phyloP scores from a whole-genome alignment of 2,888 invertebrate species.

The Arrhopalites spinosus region DNA sequence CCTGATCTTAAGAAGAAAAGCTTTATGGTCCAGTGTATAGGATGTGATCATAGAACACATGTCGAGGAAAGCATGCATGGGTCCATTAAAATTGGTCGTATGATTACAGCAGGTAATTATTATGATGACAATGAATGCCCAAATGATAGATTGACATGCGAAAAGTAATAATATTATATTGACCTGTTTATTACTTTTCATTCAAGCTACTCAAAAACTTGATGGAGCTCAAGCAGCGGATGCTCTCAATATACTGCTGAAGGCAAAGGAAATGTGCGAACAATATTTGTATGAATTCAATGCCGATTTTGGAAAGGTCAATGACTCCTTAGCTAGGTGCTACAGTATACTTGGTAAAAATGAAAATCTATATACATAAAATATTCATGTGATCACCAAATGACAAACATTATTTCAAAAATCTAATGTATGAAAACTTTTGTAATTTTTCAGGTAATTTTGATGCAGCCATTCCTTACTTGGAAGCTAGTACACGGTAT shows the following conservation, averaged over 20 bases:
- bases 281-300: conserved; percentile 64
- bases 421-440: conserved; percentile 2
- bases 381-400: not conserved
- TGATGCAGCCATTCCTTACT: conserved; percentile 59
- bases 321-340: conserved; percentile 64
- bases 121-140: not conserved
- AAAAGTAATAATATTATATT: not conserved
- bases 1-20: conserved; percentile 27
- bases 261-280: conserved; percentile 61
- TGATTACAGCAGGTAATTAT: conserved; percentile 46
- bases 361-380: not conserved
- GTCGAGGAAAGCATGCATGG: conserved; percentile 33
- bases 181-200: not conserved
- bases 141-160: not conserved
- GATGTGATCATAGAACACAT: conserved; percentile 19
- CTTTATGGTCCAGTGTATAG: conserved; percentile 22
- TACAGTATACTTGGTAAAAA: conserved; percentile 55
- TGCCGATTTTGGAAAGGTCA: conserved; percentile 61
- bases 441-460: conserved; percentile 58
- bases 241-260: conserved; percentile 60
- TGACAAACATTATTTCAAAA: too few species aligned
- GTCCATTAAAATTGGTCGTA: conserved; percentile 41
- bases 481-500: conserved; percentile 66
- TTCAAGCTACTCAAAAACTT: conserved; percentile 50
- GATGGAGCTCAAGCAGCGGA: conserved; percentile 57